These are phyloP conservation scores for Salticus scenicus DNA, from an alignment of 2,888 invertebrate genomes.

Conservation along the genomic window DNA sequence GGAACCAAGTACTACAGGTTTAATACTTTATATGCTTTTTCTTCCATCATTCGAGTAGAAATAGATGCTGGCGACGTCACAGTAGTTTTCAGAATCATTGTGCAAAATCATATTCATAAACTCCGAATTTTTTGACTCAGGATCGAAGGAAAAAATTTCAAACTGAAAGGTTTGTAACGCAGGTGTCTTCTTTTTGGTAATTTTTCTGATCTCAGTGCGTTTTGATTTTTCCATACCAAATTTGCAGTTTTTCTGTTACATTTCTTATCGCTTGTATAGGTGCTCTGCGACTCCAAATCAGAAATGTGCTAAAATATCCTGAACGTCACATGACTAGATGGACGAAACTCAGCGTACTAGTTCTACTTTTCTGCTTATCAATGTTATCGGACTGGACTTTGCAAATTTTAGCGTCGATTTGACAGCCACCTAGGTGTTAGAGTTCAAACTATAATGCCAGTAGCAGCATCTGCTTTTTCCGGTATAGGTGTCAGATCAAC, in stretches of 20 bases:
- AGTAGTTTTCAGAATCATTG: not conserved
- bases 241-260: not conserved
- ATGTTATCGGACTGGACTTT: no score
- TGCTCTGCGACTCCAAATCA: not conserved
- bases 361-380: no score
- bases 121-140: not conserved
- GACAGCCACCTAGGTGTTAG: no score
- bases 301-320: not conserved
- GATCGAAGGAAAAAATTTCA: constrained; percentile 4
- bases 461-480: no score
- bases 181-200: not conserved
- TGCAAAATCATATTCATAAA: not conserved
- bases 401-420: no score
- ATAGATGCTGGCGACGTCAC: not conserved
- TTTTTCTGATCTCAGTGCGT: not conserved
- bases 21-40: not conserved
- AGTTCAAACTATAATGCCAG: no score
- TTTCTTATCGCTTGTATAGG: not conserved
- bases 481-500: no score
- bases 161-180: not conserved
- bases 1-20: no score
- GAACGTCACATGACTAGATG: not conserved
- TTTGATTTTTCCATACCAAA: not conserved
- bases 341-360: not conserved
- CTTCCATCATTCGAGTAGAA: not conserved